Base-by-base conservation (phyloP, 2,888 invertebrate species). In the Galerucella nymphaeae region DNA sequence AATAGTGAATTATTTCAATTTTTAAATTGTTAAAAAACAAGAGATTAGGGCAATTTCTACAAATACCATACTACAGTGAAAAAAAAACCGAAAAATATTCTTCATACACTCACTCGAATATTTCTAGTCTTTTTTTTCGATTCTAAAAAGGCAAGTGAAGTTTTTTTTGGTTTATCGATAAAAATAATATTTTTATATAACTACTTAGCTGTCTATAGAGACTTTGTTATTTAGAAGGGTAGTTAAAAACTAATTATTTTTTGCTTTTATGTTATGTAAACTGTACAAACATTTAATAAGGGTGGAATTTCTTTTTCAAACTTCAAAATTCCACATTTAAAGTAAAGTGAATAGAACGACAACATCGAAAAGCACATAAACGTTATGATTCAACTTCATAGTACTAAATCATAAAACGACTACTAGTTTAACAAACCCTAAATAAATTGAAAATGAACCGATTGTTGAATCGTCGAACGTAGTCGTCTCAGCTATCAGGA, bases 171-270 rank as follows among this genome's bases (percentile, higher is more conserved):
- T n/a, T n/a, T n/a, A n/a, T 57, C 20, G 72, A 68, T 66, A 50
- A 73, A 71, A 74, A 48, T 41, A 66, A n/a, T 69, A 64, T 71
- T 67, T 30, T 64, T n/a, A n/a, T 16, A 70, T 50, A 66, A 59
- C 73, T 76, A 67, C 58, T 11, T 18, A 71, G 65, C 73, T 65
- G 68, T 63, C 70, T 20, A 58, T 59, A 71, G 68, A 73, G 71
- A 75, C 76, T 70, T 68, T 69, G 66, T 72, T 77, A 75, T 77
- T 72, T 74, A 75, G 75, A 79, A 79, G 75, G 75, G 72, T 75
- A 76, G 76, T 77, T 77, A 78, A 76, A 48, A 79, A 77, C 78
- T 79, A 78, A 77, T 59, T 76, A 30, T 30, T 30, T 75, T 57
- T 72, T 48, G 74, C 77, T 77, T 77, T 76, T 75, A 74, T 73